Conservation (phyloP, 2,888 invertebrate species). For the Euphydryas editha region DNA sequence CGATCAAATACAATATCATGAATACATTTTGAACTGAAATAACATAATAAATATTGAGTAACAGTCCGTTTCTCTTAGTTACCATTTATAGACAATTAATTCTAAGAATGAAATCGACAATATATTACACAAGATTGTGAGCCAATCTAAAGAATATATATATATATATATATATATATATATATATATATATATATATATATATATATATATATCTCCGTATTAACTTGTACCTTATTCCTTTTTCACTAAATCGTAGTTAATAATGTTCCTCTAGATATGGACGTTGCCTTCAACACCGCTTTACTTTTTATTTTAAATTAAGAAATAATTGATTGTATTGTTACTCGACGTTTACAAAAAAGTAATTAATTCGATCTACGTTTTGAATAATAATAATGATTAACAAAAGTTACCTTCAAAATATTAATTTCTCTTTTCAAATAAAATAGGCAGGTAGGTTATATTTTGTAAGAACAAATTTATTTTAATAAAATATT, state of each 20-base stretch:
- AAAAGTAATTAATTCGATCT: background rate
- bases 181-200: too few relatives aligned
- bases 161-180: too few relatives aligned
- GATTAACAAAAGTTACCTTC: background rate
- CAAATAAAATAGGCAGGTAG: too few relatives aligned
- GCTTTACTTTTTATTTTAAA: background rate
- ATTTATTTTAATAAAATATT: too few relatives aligned
- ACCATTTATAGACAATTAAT: background rate
- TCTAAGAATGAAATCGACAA: background rate
- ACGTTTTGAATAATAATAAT: background rate
- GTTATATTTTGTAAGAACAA: too few relatives aligned
- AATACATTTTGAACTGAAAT: too few relatives aligned
- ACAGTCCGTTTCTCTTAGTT: background rate
- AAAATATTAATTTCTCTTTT: too few relatives aligned
- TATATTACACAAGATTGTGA: background rate
- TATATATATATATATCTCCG: background rate
- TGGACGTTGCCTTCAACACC: constrained; percentile 11
- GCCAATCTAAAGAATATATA: constrained; percentile 5
- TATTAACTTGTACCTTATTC: constrained; percentile 3
- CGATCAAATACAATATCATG: too few relatives aligned
- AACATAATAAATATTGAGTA: too few relatives aligned
- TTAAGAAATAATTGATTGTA: background rate
- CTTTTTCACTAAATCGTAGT: constrained; percentile 6
- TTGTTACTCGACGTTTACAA: background rate
- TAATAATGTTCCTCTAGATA: constrained; percentile 10